Percentiles rank a stretch among this genome's conserved stretches.
phyloP scores from a whole-genome alignment of 2,797 vertebrate species.

The Dendrocincla fuliginosa region DNA sequence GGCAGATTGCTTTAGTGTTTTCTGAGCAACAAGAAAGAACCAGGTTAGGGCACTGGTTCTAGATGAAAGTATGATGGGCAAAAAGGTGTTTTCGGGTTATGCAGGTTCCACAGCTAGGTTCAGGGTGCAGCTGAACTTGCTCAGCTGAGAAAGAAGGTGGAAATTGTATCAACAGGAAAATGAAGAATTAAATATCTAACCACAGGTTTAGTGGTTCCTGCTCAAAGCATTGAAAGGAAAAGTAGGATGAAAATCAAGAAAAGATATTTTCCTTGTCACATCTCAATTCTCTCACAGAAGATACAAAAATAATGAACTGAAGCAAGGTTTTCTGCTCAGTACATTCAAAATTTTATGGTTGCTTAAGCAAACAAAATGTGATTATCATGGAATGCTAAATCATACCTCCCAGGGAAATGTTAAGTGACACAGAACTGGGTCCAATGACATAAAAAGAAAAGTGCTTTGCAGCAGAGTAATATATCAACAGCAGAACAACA shows the following conservation, averaged over 20 bases:
- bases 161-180: not conserved
- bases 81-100: not conserved
- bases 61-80: not conserved
- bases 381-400: not conserved
- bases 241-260: not conserved
- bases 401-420: not conserved
- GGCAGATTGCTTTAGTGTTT: not conserved
- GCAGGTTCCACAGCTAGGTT: accelerated
- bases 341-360: not conserved
- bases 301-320: not conserved
- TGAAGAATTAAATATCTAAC: not conserved
- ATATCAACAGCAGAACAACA: not conserved
- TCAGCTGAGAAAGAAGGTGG: not conserved
- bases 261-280: not conserved
- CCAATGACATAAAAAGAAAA: not conserved
- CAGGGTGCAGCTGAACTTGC: not conserved
- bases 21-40: not conserved
- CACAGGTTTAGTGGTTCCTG: not conserved
- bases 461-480: not conserved
- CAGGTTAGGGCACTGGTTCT: not conserved
- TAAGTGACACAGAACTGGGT: not conserved
- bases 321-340: not conserved
- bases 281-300: not conserved
- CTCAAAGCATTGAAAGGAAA: not conserved
- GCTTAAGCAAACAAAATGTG: not conserved